Conservation (phyloP, 2,113 vertebrate species). For the Lethenteron reissneri region DNA sequence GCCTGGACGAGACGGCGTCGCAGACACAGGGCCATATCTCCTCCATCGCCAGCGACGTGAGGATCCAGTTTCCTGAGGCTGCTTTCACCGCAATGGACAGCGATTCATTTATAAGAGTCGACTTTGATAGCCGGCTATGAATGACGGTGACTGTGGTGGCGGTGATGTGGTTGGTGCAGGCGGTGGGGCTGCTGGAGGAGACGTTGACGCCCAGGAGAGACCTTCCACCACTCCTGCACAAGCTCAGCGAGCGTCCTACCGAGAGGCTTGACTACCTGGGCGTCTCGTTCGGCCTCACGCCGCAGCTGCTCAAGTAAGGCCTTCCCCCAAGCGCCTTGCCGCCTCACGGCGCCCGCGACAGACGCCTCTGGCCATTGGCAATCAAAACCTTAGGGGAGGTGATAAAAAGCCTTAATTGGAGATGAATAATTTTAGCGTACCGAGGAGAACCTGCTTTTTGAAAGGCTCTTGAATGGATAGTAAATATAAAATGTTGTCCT, state of each 20-base stretch:
- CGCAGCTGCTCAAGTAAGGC: constrained; percentile 53
- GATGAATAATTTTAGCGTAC: neutral
- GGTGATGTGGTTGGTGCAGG: constrained; percentile 20
- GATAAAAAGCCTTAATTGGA: no score
- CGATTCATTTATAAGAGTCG: no score
- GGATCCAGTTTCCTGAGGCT: neutral
- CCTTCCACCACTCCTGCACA: constrained; percentile 71
- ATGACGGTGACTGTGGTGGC: no score
- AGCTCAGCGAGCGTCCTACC: constrained; percentile 60
- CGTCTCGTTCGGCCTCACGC: constrained; percentile 72
- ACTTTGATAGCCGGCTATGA: no score
- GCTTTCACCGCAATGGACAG: no score
- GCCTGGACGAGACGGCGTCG: constrained; percentile 41
- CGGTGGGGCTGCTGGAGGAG: constrained; percentile 71
- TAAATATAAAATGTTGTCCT: no score
- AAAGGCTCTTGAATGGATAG: no score
- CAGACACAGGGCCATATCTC: constrained; percentile 32
- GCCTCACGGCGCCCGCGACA: no score
- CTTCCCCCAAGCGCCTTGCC: no score
- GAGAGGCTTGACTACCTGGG: constrained; percentile 75
- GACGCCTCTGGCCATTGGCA: no score
- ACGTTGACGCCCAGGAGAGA: constrained; percentile 58
- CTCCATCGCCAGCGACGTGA: constrained; percentile 67
- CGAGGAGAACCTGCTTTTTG: neutral
- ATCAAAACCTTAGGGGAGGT: no score